phyloP scores from a whole-genome alignment of 2,797 vertebrate genomes.

The Pseudochirops corinnae region DNA sequence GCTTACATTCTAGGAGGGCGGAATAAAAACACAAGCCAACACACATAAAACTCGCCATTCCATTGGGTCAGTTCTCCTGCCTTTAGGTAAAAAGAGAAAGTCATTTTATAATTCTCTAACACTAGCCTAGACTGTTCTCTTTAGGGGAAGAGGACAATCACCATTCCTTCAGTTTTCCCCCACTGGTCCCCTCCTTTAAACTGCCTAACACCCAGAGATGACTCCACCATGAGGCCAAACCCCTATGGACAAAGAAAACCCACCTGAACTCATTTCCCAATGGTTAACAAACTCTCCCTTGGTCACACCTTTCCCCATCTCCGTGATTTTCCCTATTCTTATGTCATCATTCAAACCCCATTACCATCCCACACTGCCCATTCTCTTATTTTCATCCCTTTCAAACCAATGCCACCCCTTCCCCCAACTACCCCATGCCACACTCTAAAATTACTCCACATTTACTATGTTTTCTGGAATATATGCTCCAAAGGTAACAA shows the following conservation, averaged over 20 bases:
- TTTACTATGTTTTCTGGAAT: not conserved
- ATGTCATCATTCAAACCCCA: not conserved
- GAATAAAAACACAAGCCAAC: not conserved
- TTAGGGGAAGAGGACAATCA: not conserved
- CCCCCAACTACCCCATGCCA: not conserved
- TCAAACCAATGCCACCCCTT: not conserved
- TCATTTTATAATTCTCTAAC: not conserved
- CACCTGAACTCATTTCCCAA: not conserved
- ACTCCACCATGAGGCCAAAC: not conserved
- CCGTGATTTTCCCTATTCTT: not conserved
- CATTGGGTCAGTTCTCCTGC: not conserved
- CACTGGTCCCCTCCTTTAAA: not conserved
- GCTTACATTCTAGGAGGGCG: not conserved
- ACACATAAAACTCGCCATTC: not conserved
- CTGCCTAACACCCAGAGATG: not conserved
- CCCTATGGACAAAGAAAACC: not conserved
- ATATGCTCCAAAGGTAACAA: not conserved
- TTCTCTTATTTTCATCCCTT: not conserved
- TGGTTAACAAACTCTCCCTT: not conserved
- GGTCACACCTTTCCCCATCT: not conserved
- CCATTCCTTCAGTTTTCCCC: not conserved
- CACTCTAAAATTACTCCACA: not conserved
- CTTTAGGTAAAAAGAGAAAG: not conserved
- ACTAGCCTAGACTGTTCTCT: not conserved
- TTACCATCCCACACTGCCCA: not conserved